These are phyloP conservation scores for Glaucopsyche alexis DNA, from an alignment of 2,888 invertebrate species.

Conservation along the genomic window DNA sequence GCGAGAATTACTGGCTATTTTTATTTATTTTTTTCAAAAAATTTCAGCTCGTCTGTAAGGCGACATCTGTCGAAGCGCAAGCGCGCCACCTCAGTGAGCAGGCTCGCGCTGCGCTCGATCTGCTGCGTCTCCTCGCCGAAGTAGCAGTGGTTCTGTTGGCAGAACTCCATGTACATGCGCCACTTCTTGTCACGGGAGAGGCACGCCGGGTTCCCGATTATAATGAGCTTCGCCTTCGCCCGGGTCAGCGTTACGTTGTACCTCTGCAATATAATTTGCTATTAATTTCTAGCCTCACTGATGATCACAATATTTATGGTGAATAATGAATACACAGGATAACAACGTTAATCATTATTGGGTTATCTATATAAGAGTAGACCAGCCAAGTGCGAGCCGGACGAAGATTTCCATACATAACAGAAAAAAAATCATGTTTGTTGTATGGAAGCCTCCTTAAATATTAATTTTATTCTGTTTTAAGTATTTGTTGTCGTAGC, in stretches of 20 bases:
- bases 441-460: too few relatives aligned
- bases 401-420: too few relatives aligned
- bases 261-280: slow-evolving; percentile 60
- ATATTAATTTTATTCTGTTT: too few relatives aligned
- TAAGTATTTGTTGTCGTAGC: too few relatives aligned
- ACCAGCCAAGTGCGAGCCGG: too few relatives aligned
- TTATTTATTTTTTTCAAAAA: slow-evolving; percentile 29
- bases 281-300: too few relatives aligned
- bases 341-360: too few relatives aligned
- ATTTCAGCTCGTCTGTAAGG: slow-evolving; percentile 43
- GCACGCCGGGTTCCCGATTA: slow-evolving; percentile 71
- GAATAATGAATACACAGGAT: too few relatives aligned
- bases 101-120: slow-evolving; percentile 44
- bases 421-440: too few relatives aligned
- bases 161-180: slow-evolving; percentile 62
- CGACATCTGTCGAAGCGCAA: slow-evolving; percentile 50
- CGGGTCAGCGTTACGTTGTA: slow-evolving; percentile 87
- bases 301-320: too few relatives aligned
- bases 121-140: slow-evolving; percentile 57
- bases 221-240: slow-evolving; percentile 83
- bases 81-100: slow-evolving; percentile 50
- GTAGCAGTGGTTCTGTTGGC: slow-evolving; percentile 53
- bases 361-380: too few relatives aligned
- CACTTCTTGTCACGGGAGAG: slow-evolving; percentile 58
- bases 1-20: slow-evolving; percentile 26